A percentile compares a stretch with the other conserved stretches of the same genome.
These are phyloP conservation scores for Lordiphosa andalusiaca DNA, from an alignment of 2,888 invertebrate species.

Conservation along the genomic window DNA sequence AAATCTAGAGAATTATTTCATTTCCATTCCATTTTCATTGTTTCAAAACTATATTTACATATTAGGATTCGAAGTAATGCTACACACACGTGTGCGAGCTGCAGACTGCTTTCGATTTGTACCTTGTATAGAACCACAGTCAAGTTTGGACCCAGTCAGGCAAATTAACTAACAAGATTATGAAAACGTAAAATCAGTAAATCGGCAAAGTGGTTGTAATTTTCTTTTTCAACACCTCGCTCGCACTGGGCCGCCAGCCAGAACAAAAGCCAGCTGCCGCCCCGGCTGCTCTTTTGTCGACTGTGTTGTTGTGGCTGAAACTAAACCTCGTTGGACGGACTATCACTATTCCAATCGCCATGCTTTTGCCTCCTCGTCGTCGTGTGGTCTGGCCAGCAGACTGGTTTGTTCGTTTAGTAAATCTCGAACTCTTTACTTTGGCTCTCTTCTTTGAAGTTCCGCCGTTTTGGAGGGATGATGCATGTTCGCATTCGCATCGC, in stretches of 20 bases:
- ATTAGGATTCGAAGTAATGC: too few relatives aligned
- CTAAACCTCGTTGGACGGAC: constrained; percentile 38
- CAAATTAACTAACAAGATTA: constrained; percentile 77
- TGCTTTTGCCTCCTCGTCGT: constrained; percentile 44
- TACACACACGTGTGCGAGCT: constrained; percentile 39
- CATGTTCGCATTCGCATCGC: constrained; percentile 59
- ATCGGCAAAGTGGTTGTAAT: constrained; percentile 79
- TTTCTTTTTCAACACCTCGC: constrained; percentile 80
- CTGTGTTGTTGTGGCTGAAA: constrained; percentile 44
- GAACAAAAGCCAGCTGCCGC: constrained; percentile 41
- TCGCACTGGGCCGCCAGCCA: constrained; percentile 69
- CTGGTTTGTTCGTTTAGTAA: constrained; percentile 71
- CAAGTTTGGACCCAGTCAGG: constrained; percentile 50
- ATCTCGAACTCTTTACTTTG: constrained; percentile 72
- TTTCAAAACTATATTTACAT: too few relatives aligned
- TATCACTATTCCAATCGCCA: constrained; percentile 24
- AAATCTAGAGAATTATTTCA: too few relatives aligned
- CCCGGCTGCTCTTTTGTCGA: constrained; percentile 66
- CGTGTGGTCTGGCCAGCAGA: constrained; percentile 50
- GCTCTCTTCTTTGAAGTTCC: constrained; percentile 71
- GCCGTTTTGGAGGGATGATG: constrained; percentile 74
- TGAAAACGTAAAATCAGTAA: constrained; percentile 79
- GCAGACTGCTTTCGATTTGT: constrained; percentile 38
- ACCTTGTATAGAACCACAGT: constrained; percentile 32
- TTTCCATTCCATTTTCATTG: too few relatives aligned